Conservation (phyloP, 2,888 invertebrate genomes). For the Blomia tropicalis region DNA sequence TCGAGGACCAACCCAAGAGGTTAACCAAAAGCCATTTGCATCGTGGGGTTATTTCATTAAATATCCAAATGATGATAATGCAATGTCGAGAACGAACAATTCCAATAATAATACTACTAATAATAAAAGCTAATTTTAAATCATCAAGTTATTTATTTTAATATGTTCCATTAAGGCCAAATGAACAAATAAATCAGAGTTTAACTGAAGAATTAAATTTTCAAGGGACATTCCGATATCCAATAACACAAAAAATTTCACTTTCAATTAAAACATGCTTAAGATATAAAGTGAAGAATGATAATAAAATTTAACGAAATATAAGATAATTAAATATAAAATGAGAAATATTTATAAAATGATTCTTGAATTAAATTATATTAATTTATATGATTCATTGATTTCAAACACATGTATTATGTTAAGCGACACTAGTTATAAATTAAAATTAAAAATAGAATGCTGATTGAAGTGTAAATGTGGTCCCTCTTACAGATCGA, state of each 20-base stretch:
- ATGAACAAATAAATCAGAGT: background rate
- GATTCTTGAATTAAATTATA: too few relatives aligned
- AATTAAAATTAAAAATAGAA: too few relatives aligned
- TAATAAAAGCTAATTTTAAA: background rate
- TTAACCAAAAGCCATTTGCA: slow-evolving; percentile 21
- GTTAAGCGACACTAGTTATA: too few relatives aligned
- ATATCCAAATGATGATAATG: slow-evolving; percentile 8
- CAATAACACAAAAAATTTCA: too few relatives aligned
- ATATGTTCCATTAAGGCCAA: background rate
- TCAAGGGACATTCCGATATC: too few relatives aligned
- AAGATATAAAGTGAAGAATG: background rate
- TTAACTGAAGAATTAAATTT: background rate
- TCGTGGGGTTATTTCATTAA: slow-evolving; percentile 26
- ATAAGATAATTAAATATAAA: background rate
- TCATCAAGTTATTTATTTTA: background rate
- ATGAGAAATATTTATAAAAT: background rate
- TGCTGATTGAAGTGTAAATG: too few relatives aligned
- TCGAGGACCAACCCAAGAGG: slow-evolving; percentile 44
- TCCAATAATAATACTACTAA: background rate
- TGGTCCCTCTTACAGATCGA: too few relatives aligned
- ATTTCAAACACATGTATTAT: too few relatives aligned
- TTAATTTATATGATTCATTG: too few relatives aligned
- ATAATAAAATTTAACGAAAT: background rate
- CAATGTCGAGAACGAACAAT: background rate
- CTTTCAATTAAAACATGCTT: too few relatives aligned